Evolutionary conservation across 2,113 vertebrate genomes (phyloP).

Genomic region (Aplodontia rufa): DNA sequence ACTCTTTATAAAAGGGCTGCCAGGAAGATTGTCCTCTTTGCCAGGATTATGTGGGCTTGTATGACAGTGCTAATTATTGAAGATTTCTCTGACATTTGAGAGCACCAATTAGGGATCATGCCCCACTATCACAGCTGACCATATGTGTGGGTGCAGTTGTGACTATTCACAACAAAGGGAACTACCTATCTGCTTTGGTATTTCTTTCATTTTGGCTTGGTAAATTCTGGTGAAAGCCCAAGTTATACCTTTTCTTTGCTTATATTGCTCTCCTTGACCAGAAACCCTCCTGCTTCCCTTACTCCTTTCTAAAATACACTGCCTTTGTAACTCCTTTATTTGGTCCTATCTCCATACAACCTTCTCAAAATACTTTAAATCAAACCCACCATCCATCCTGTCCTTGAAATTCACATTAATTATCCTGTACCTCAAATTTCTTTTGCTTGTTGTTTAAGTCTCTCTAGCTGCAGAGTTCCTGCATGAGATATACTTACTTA

Average conservation of each 20-base stretch:
- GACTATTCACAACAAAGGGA: neutral
- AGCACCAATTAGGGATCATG: neutral
- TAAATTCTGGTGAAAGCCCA: neutral
- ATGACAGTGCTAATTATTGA: constrained; percentile 6
- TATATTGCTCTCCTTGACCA: neutral
- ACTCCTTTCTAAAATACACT: neutral
- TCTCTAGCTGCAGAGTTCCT: neutral
- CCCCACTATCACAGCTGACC: neutral
- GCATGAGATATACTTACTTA: neutral
- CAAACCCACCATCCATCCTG: neutral
- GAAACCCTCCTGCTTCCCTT: neutral
- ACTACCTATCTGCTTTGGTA: neutral
- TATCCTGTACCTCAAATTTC: neutral
- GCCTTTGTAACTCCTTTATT: neutral
- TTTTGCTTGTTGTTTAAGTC: neutral
- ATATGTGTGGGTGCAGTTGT: neutral
- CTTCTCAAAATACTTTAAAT: neutral
- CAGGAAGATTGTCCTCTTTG: neutral
- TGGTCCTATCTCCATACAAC: neutral
- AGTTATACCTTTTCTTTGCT: neutral
- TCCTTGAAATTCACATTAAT: neutral
- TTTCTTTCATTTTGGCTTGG: neutral
- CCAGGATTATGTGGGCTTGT: neutral
- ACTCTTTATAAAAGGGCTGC: neutral
- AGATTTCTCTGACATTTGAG: neutral